Conservation (phyloP, 1,140 invertebrate genomes). For the Lordiphosa stackelbergi region DNA sequence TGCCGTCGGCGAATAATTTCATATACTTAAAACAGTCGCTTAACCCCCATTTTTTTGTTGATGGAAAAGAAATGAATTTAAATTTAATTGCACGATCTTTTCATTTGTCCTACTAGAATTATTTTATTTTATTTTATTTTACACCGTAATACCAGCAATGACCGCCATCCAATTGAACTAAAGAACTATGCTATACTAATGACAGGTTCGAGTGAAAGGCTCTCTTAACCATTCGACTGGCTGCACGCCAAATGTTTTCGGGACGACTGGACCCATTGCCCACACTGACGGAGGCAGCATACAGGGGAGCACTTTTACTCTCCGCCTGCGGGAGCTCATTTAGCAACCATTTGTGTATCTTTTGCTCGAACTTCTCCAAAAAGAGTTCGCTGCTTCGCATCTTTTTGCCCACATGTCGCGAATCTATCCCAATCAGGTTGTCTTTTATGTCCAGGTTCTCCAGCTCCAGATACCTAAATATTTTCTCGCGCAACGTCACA, state of each 20-base stretch:
- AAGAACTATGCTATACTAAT: too few species aligned
- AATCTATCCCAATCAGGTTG: conserved; percentile 37
- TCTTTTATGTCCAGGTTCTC: conserved; percentile 10
- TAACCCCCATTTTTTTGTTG: too few species aligned
- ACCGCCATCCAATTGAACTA: conserved; percentile 8
- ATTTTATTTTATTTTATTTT: conserved; percentile 40
- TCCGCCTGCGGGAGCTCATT: conserved; percentile 25
- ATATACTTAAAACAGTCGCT: too few species aligned
- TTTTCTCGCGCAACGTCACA: conserved; percentile 35
- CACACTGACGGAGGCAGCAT: conserved; percentile 46
- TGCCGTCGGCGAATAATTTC: too few species aligned
- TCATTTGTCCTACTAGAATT: conserved; percentile 15
- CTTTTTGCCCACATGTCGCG: conserved; percentile 55
- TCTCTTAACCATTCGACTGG: conserved; percentile 44
- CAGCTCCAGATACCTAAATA: conserved; percentile 32
- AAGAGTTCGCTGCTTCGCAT: conserved; percentile 48
- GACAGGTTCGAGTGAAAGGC: conserved; percentile 23
- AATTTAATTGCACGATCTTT: too few species aligned
- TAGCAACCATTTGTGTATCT: conserved; percentile 61
- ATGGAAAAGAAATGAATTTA: too few species aligned
- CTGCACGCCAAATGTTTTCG: conserved; percentile 31
- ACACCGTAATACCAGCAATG: conserved; percentile 22
- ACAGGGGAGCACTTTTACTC: conserved; percentile 10
- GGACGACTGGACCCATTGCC: conserved; percentile 51
- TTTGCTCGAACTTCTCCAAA: conserved; percentile 52